phyloP scores from a whole-genome alignment of 2,888 invertebrate genomes.

The Hypomecis punctinalis region DNA sequence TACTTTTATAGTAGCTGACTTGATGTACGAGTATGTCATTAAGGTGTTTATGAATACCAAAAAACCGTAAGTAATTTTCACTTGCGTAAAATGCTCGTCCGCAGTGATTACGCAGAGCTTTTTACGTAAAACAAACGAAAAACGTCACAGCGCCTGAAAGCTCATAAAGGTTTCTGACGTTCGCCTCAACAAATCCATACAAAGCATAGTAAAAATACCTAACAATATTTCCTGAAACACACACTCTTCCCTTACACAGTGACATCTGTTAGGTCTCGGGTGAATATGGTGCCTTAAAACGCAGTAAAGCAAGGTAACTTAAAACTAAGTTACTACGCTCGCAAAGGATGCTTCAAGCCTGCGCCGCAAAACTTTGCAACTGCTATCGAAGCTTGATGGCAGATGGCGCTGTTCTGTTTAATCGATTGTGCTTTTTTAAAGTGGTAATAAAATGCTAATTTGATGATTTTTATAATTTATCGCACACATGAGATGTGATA shows the following conservation, averaged over 20 bases:
- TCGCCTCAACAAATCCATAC: not conserved
- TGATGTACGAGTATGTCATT: too few relatives aligned
- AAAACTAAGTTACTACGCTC: conserved; percentile 2
- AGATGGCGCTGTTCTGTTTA: conserved; percentile 33
- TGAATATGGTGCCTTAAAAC: conserved; percentile 1
- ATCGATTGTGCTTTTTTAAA: conserved; percentile 21
- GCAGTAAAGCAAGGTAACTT: conserved; percentile 8
- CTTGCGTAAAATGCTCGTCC: conserved; percentile 10
- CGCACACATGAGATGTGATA: not conserved
- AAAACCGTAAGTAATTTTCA: not conserved
- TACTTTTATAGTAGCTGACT: not conserved
- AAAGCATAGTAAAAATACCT: not conserved
- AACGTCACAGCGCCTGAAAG: conserved; percentile 54
- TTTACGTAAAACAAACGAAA: conserved; percentile 53
- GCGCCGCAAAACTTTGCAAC: conserved; percentile 2
- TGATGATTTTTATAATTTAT: not conserved
- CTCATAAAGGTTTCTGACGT: conserved; percentile 42
- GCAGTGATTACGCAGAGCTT: conserved; percentile 45
- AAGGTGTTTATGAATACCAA: not conserved
- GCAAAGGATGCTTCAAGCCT: conserved; percentile 3
- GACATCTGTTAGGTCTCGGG: conserved; percentile 14
- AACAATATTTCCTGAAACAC: too few relatives aligned
- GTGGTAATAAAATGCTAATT: not conserved
- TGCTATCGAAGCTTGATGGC: conserved; percentile 21
- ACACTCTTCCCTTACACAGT: not conserved